These are phyloP conservation scores for Laothoe populi DNA, from an alignment of 2,888 invertebrate species.

Conservation along the genomic window DNA sequence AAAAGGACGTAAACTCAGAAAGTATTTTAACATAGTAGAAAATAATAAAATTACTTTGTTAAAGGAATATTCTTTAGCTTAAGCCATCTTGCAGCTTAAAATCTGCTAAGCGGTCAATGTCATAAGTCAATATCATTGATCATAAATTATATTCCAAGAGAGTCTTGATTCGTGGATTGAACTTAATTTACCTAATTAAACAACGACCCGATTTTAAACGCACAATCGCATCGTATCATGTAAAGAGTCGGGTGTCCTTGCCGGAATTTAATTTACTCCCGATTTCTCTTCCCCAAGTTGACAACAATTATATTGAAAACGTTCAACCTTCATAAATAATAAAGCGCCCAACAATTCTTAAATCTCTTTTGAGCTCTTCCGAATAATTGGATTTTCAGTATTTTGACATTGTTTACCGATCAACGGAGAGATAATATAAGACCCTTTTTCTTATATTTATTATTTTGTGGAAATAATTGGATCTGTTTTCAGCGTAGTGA, in stretches of 20 bases:
- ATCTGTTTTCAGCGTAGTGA: background rate
- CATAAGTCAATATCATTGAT: no score
- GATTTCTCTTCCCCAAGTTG: slow-evolving; percentile 43
- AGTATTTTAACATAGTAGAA: no score
- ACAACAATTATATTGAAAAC: slow-evolving; percentile 55
- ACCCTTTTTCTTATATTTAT: background rate
- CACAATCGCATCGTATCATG: slow-evolving; percentile 27
- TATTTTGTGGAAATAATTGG: slow-evolving; percentile 13
- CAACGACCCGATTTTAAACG: background rate
- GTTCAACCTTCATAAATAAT: slow-evolving; percentile 52
- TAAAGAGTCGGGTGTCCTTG: slow-evolving; percentile 35
- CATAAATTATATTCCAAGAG: background rate
- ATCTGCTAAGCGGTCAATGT: no score
- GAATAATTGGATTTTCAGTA: slow-evolving; percentile 51
- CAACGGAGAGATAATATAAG: slow-evolving; percentile 27
- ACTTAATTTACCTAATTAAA: background rate
- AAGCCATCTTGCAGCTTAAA: no score
- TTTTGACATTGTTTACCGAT: slow-evolving; percentile 31
- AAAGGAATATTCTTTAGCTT: background rate
- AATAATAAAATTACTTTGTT: no score
- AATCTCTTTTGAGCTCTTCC: slow-evolving; percentile 41
- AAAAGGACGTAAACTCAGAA: no score
- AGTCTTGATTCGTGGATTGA: background rate
- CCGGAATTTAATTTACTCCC: slow-evolving; percentile 51
- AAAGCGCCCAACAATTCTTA: slow-evolving; percentile 42